Conservation (phyloP, 2,797 vertebrate species). For the Muscicapa comitata region DNA sequence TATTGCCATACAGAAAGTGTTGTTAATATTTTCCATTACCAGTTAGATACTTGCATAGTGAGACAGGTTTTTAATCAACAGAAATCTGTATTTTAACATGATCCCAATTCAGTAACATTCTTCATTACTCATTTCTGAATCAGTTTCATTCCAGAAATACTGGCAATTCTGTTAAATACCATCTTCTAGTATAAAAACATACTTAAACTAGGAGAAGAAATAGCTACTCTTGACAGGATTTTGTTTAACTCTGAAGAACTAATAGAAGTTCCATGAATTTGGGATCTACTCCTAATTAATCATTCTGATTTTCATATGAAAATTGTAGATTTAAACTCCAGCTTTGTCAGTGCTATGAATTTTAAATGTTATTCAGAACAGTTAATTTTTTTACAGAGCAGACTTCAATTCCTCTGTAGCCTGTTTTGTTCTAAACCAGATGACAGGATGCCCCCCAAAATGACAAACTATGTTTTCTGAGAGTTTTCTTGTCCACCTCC, state of each 20-base stretch:
- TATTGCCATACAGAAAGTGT: background rate
- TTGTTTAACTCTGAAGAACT: background rate
- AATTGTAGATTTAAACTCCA: background rate
- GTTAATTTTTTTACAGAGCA: background rate
- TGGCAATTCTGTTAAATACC: background rate
- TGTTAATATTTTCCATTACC: constrained; percentile 36
- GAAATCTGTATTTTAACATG: background rate
- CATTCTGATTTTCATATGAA: background rate
- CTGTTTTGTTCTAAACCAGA: background rate
- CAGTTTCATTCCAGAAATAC: background rate
- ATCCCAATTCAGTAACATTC: background rate
- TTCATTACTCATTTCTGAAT: background rate
- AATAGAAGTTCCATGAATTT: background rate
- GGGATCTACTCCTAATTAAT: background rate
- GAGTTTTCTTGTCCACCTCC: background rate
- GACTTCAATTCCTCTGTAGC: background rate
- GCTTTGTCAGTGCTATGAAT: background rate
- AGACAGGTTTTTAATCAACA: background rate
- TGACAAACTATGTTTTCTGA: background rate
- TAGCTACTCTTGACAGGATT: background rate
- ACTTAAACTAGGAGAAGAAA: background rate
- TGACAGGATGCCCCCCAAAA: background rate
- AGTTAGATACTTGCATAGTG: background rate
- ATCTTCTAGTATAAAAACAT: background rate
- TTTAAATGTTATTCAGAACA: background rate